Base-by-base conservation (phyloP, 2,113 vertebrate genomes). In the Corythaixoides concolor region DNA sequence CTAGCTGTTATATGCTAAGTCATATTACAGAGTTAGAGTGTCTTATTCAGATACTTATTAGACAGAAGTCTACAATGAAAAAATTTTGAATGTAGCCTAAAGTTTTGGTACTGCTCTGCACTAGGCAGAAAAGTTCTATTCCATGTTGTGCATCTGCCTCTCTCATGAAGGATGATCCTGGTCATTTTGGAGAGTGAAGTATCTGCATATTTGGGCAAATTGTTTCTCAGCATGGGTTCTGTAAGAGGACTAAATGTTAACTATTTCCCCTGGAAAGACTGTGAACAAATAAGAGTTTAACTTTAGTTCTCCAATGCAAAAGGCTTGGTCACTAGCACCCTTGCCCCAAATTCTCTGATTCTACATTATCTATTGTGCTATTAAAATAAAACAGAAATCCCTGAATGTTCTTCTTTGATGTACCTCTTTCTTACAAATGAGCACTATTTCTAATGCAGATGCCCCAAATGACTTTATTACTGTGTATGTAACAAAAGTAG, bases 121-220 rank as follows among this genome's bases (percentile, higher is more conserved):
- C 23, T 35, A 53, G 41, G 18, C 14, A 81, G 21, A 33, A 86
- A 78, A 77, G 6, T 5, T 53, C 0, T 43, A 27, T 56, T 76
- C 27, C 2, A 55, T 30, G 4, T 14, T 53, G 13, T 35, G 15
- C 2, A 26, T 27, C 24, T 60, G 4, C 0, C 1, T 66, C 10
- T 76, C 11, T 63, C 0, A 8, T 32, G 45, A 16, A 45, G 41
- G 49, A 39, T 23, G 3, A 20, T 56, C 8, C 8, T 72, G 11
- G 13, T 43, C 3, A 23, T 43, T 86, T 77, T 89, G 33, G 8
- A 14, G 26, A 23, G 6, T 47, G 35, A 67, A 3, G 6, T 49
- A 3, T 32, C 20, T 55, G 12, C 0, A 7, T 0, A 0, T 0
- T 3, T 35, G 19, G 13, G 7, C 11, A 58, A 37, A 12, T 45